A percentile compares a stretch with the other conserved stretches of the same genome.
phyloP scores from a whole-genome alignment of 2,888 invertebrate species.

The Nomada flava region DNA sequence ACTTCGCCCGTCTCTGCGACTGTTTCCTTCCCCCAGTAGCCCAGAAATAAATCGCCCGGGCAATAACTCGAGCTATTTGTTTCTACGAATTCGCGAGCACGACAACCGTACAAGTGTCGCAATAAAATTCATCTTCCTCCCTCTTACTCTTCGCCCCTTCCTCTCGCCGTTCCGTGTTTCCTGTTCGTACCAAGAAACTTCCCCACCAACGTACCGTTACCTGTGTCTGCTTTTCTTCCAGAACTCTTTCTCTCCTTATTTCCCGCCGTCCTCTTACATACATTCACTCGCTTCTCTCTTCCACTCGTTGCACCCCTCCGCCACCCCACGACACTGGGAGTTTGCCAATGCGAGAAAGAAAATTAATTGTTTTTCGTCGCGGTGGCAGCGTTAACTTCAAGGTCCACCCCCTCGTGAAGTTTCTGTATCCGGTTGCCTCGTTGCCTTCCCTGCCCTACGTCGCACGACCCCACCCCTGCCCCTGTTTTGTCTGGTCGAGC shows the following conservation, averaged over 20 bases:
- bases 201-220: constrained; percentile 2
- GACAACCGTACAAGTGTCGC: constrained; percentile 57
- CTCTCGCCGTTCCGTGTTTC: constrained; percentile 3
- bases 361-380: constrained; percentile 58
- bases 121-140: constrained; percentile 67
- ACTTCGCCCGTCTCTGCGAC: neutral
- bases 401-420: constrained; percentile 28
- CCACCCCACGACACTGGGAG: constrained; percentile 10
- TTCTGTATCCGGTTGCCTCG: neutral
- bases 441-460: neutral
- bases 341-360: constrained; percentile 55
- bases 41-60: constrained; percentile 35
- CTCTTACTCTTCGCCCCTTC: neutral
- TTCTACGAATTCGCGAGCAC: constrained; percentile 62
- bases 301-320: no score
- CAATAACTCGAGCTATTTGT: constrained; percentile 49
- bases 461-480: neutral
- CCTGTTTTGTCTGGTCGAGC: constrained; percentile 36
- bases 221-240: neutral
- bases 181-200: constrained; percentile 24
- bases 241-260: neutral
- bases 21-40: neutral
- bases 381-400: constrained; percentile 33
- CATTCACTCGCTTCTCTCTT: neutral
- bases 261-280: neutral